Evolutionary conservation across 2,888 invertebrate genomes (phyloP), one percentile per base, ranked within the genome.

Genomic region (Agrypnus murinus): DNA sequence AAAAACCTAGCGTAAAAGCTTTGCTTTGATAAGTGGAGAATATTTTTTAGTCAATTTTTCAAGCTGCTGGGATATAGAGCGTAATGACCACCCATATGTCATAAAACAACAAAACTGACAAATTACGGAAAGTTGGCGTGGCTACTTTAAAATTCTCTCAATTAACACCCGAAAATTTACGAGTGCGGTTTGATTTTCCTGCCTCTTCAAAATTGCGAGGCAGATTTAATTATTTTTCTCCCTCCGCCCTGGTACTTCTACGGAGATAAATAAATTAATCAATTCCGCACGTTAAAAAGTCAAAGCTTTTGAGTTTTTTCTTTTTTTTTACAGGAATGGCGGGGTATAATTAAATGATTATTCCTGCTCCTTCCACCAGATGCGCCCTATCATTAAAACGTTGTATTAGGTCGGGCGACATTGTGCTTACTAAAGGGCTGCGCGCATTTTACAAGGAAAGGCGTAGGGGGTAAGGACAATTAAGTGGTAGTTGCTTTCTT

Each of bases 401-500:
- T 50, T 50, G 50, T 50, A 50, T 31, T 25, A 50, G 31, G 50
- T 50, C 50, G 50, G 46, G 43, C 17, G 50, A 32, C 50, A 50
- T 50, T 50, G 19, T 50, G 31, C 50, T 50, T 50, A 32, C 31
- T 50, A 50, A 50, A 50, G 50, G 50, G 31, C 12, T 50, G 50
- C 25, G 31, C 50, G 31, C 50, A 32, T 50, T 50, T 50, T 50
- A 50, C 50, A 50, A 50, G 50, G n/a, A 50, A 31, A 50, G 50
- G 50, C 50, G 50, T 50, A 32, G 50, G 50, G 50, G 10, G 25
- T 25, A 50, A 12, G 46, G 12, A 50, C 50, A 50, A 50, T 50
- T 50, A 50, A 50, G 50, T 19, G 12, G 31, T 19, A 50, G 31
- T 32, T 31, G 50, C 46, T 46, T 46, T 19, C 43, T 43, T 43